Percentiles rank a stretch among this genome's conserved stretches.
These are phyloP conservation scores for Pampus argenteus DNA, from an alignment of 2,797 vertebrate genomes.

Conservation along the genomic window DNA sequence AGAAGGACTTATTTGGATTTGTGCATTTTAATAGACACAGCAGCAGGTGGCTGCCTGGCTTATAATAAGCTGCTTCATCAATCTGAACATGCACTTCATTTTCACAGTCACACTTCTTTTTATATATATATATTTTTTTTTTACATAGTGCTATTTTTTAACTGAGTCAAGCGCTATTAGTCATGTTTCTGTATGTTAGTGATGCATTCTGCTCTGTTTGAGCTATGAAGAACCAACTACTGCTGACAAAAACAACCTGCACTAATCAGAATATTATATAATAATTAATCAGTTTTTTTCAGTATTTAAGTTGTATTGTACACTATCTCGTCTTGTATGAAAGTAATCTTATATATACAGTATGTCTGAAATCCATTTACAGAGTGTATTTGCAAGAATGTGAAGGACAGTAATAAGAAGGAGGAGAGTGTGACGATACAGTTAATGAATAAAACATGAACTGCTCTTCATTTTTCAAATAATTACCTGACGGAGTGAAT, in stretches of 20 bases:
- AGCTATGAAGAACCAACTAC: neutral
- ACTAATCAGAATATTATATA: neutral
- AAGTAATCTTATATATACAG: neutral
- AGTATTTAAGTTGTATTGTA: neutral
- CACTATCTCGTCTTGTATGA: neutral
- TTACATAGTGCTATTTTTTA: neutral
- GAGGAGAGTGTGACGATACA: neutral
- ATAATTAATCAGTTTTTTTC: neutral
- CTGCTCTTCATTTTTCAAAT: constrained; percentile 10
- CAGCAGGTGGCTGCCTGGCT: constrained; percentile 32
- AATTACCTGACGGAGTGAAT: constrained; percentile 29
- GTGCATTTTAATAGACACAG: constrained; percentile 28
- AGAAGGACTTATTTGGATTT: constrained; percentile 35
- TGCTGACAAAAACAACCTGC: neutral
- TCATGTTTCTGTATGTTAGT: neutral
- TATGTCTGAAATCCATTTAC: neutral
- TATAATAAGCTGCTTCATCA: constrained; percentile 33
- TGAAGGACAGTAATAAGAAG: constrained; percentile 1
- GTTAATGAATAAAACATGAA: constrained; percentile 31
- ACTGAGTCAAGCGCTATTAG: neutral
- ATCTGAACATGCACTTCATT: constrained; percentile 24
- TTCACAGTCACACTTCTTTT: constrained; percentile 1
- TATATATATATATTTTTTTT: too few relatives aligned
- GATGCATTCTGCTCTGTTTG: neutral
- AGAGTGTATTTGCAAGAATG: neutral